Evolutionary conservation across 2,888 invertebrate genomes (phyloP).

Genomic region (Athalia cordata): DNA sequence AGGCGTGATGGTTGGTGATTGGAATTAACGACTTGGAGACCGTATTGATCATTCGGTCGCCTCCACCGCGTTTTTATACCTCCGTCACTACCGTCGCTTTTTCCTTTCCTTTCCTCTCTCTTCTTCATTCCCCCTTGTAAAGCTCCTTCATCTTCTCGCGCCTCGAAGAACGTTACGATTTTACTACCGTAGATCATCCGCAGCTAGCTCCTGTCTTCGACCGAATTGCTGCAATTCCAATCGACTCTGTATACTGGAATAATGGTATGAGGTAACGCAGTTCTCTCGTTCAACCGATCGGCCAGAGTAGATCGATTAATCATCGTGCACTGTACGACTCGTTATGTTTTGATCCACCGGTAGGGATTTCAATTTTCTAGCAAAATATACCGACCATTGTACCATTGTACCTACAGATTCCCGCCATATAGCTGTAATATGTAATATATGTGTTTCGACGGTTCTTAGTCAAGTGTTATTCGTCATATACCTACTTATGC

Average conservation of each 20-base stretch:
- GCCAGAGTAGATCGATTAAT: background rate
- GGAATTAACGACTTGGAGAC: slow-evolving; percentile 69
- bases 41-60: slow-evolving; percentile 67
- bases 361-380: too few species aligned
- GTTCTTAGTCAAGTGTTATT: too few species aligned
- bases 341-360: too few species aligned
- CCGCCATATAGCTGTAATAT: too few species aligned
- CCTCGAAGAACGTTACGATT: slow-evolving; percentile 23
- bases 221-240: slow-evolving; percentile 17
- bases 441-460: too few species aligned
- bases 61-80: slow-evolving; percentile 44
- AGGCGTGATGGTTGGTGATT: slow-evolving; percentile 66
- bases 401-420: too few species aligned
- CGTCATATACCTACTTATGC: too few species aligned
- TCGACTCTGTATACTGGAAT: background rate
- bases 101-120: slow-evolving; percentile 49
- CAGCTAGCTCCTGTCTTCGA: slow-evolving; percentile 7
- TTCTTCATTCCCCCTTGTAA: slow-evolving; percentile 46
- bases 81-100: slow-evolving; percentile 48
- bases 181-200: slow-evolving; percentile 17
- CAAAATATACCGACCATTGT: too few species aligned
- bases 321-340: background rate
- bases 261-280: background rate
- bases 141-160: slow-evolving; percentile 41
- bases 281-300: background rate